phyloP scores from a whole-genome alignment of 2,888 invertebrate genomes.

The Xylocampa areola region DNA sequence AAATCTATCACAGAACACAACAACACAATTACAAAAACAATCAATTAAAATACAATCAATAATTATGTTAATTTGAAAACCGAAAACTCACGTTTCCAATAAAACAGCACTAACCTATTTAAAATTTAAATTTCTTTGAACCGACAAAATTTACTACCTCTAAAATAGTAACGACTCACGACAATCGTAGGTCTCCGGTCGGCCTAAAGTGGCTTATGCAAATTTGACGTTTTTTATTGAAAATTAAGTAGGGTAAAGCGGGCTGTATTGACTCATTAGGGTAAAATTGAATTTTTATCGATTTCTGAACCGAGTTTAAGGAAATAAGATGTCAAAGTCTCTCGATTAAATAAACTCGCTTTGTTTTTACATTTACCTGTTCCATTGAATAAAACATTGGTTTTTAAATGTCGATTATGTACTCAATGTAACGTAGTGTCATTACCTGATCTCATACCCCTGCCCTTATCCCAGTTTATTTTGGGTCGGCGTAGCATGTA shows the following conservation, averaged over 20 bases:
- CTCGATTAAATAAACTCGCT: constrained; percentile 31
- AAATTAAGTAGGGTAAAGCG: constrained; percentile 61
- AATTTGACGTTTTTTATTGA: constrained; percentile 67
- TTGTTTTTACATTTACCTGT: constrained; percentile 42
- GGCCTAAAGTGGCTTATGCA: constrained; percentile 64
- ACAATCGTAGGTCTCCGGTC: constrained; percentile 42
- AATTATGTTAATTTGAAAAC: constrained; percentile 28
- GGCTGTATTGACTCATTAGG: constrained; percentile 67
- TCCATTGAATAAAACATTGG: constrained; percentile 61
- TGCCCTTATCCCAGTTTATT: no score
- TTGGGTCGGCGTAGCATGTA: no score
- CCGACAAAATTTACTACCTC: constrained; percentile 26
- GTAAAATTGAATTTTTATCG: constrained; percentile 64
- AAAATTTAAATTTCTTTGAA: constrained; percentile 24
- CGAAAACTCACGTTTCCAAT: constrained; percentile 19
- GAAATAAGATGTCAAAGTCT: constrained; percentile 65
- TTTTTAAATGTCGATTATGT: constrained; percentile 44
- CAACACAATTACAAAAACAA: constrained; percentile 28
- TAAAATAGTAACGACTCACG: constrained; percentile 40
- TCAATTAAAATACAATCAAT: constrained; percentile 15
- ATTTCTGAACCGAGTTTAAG: constrained; percentile 54
- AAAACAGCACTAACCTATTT: constrained; percentile 18
- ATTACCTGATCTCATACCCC: no score
- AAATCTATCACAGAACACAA: neutral
- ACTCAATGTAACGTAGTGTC: no score